Evolutionary conservation across 2,888 invertebrate genomes (phyloP).

Genomic region (Pilophorus perplexus): DNA sequence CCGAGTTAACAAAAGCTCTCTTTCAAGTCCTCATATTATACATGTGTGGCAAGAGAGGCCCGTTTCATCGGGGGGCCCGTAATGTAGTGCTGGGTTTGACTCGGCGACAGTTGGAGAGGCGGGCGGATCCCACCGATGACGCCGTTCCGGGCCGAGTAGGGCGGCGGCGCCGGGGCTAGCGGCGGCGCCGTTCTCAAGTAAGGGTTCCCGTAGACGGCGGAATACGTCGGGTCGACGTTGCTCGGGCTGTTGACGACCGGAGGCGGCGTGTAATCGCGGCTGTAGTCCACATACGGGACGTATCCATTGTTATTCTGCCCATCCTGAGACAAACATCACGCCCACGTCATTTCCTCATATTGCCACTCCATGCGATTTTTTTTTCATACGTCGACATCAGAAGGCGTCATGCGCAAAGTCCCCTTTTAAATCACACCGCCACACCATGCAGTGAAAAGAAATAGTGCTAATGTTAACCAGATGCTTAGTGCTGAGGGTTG

Average conservation of each 20-base stretch:
- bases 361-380: slow-evolving; percentile 6
- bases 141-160: slow-evolving; percentile 53
- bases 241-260: slow-evolving; percentile 52
- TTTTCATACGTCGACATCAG: too few species aligned
- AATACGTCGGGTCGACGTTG: slow-evolving; percentile 71
- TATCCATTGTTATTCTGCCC: slow-evolving; percentile 82
- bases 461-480: slow-evolving; percentile 37
- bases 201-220: slow-evolving; percentile 86
- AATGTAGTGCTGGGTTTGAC: slow-evolving; percentile 56
- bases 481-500: slow-evolving; percentile 34
- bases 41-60: slow-evolving; percentile 65
- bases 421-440: slow-evolving; percentile 29
- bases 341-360: slow-evolving; percentile 7
- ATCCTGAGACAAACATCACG: slow-evolving; percentile 63
- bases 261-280: slow-evolving; percentile 84
- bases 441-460: slow-evolving; percentile 35
- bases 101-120: slow-evolving; percentile 27
- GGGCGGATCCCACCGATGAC: slow-evolving; percentile 47
- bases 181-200: slow-evolving; percentile 77
- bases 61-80: slow-evolving; percentile 60
- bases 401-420: slow-evolving; percentile 5
- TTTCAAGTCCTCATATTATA: slow-evolving; percentile 53
- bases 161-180: slow-evolving; percentile 52
- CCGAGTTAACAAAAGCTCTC: slow-evolving; percentile 40
- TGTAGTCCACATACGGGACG: slow-evolving; percentile 84